Conservation (phyloP, 2,113 vertebrate species). For the Elanoides forficatus region DNA sequence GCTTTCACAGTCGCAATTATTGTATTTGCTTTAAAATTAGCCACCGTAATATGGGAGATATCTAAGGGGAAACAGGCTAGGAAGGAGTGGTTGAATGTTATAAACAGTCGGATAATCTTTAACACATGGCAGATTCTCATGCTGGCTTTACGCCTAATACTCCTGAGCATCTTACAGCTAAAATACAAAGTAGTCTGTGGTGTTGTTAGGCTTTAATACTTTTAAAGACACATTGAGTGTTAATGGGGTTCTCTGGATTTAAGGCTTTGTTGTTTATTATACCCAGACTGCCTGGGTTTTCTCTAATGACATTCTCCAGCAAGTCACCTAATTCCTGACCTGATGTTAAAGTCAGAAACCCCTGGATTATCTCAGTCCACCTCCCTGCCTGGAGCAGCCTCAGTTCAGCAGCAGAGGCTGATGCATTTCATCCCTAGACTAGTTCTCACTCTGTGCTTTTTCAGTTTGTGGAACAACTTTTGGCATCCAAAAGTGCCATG, state of each 20-base stretch:
- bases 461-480: not conserved
- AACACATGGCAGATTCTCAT: conserved; percentile 23
- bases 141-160: conserved; percentile 36
- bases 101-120: conserved; percentile 37
- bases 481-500: not conserved
- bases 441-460: not conserved
- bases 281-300: conserved; percentile 18
- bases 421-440: not conserved
- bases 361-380: not conserved
- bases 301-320: conserved; percentile 23
- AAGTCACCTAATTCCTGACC: conserved; percentile 48
- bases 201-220: conserved; percentile 51
- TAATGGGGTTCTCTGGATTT: conserved; percentile 49
- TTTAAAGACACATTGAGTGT: conserved; percentile 39
- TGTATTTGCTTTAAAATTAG: not conserved
- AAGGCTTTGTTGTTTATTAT: conserved; percentile 43
- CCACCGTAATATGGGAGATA: not conserved
- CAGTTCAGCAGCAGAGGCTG: not conserved
- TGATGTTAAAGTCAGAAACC: not conserved
- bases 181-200: conserved; percentile 33
- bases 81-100: not conserved
- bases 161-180: conserved; percentile 39
- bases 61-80: not conserved
- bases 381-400: not conserved
- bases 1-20: not conserved